These are phyloP conservation scores for Drosophila formosana DNA, from an alignment of 2,888 invertebrate species.

Conservation along the genomic window DNA sequence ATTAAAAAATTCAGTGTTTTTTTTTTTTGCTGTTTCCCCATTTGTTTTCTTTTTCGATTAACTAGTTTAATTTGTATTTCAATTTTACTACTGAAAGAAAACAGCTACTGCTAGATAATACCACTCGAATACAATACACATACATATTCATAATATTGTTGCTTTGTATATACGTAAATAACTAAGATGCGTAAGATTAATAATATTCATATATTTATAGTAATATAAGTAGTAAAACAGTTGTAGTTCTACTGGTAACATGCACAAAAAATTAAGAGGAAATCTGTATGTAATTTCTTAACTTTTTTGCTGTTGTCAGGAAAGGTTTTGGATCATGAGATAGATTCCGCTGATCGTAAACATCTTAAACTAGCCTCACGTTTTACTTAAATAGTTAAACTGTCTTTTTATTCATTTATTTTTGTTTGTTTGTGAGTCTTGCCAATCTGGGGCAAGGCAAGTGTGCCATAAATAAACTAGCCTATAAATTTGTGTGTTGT, in stretches of 20 bases:
- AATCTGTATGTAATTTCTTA: slow-evolving; percentile 16
- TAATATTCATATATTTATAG: slow-evolving; percentile 35
- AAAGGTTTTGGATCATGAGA: slow-evolving; percentile 31
- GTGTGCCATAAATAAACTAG: slow-evolving; percentile 42
- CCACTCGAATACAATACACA: slow-evolving; percentile 52
- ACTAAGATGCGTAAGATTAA: slow-evolving; percentile 50
- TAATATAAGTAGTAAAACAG: slow-evolving; percentile 50
- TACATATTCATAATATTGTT: slow-evolving; percentile 29
- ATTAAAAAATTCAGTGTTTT: slow-evolving; percentile 66
- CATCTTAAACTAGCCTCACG: slow-evolving; percentile 69
- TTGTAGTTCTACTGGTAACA: slow-evolving; percentile 42
- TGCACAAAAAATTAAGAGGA: slow-evolving; percentile 33
- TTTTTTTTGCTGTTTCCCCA: slow-evolving; percentile 23
- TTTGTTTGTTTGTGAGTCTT: slow-evolving; percentile 5
- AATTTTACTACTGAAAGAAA: slow-evolving; percentile 75
- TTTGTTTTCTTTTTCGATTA: slow-evolving; percentile 55
- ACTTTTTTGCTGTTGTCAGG: slow-evolving; percentile 26
- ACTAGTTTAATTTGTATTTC: slow-evolving; percentile 66
- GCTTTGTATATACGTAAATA: slow-evolving; percentile 56
- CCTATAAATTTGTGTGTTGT: slow-evolving; percentile 30
- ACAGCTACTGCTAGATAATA: slow-evolving; percentile 63
- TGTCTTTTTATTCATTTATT: slow-evolving; percentile 25
- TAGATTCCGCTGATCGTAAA: slow-evolving; percentile 9
- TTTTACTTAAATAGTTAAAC: slow-evolving; percentile 43
- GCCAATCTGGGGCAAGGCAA: slow-evolving; percentile 15